These are phyloP conservation scores for Andrena bicolor DNA, from an alignment of 2,888 invertebrate genomes.

Conservation along the genomic window DNA sequence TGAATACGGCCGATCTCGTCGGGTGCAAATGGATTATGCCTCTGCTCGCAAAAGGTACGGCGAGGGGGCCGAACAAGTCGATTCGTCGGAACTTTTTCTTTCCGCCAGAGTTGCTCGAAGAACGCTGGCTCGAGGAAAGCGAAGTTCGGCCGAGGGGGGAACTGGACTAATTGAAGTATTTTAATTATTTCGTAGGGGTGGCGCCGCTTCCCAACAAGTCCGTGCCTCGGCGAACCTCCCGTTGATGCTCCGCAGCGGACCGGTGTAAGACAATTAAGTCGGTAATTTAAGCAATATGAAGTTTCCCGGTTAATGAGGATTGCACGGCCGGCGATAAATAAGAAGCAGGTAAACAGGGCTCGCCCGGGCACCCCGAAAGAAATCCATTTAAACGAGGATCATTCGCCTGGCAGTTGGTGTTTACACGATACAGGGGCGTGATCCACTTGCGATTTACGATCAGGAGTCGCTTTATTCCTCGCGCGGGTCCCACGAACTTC, in stretches of 20 bases:
- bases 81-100: not conserved
- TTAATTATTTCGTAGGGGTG: slow-evolving; percentile 65
- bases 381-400: slow-evolving; percentile 46
- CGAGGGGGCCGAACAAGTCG: slow-evolving; percentile 4
- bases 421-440: not conserved
- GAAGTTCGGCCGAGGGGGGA: slow-evolving; percentile 41
- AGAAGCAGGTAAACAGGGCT: slow-evolving; percentile 13
- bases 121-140: slow-evolving; percentile 37
- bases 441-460: slow-evolving; percentile 18
- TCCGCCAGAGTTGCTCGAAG: not conserved
- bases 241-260: slow-evolving; percentile 45
- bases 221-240: slow-evolving; percentile 45
- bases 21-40: slow-evolving; percentile 33
- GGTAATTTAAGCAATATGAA: slow-evolving; percentile 62
- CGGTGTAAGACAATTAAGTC: slow-evolving; percentile 51
- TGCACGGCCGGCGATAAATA: slow-evolving; percentile 42
- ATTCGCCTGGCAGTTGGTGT: slow-evolving; percentile 6
- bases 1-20: slow-evolving; percentile 9
- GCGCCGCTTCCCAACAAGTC: slow-evolving; percentile 55
- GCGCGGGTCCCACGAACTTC: slow-evolving; percentile 2
- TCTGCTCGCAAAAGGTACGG: not conserved
- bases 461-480: not conserved
- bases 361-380: slow-evolving; percentile 26
- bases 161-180: slow-evolving; percentile 66
- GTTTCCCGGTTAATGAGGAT: slow-evolving; percentile 48